These are phyloP conservation scores for Apis cerana DNA, from an alignment of 1,140 invertebrate species.

Conservation along the genomic window DNA sequence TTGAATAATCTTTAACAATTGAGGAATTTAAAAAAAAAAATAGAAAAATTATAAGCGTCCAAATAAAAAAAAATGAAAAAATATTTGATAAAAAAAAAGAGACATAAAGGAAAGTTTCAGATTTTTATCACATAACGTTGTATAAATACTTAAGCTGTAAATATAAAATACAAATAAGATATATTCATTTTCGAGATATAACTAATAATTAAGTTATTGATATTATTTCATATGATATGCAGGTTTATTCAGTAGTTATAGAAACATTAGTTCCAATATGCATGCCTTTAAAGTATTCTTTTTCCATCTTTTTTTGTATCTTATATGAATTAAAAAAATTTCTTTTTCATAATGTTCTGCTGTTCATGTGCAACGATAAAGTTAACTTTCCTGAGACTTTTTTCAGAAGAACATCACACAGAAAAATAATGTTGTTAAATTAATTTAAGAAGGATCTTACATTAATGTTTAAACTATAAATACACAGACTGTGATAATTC, in stretches of 20 bases:
- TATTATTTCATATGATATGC: slow-evolving; percentile 45
- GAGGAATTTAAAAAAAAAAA: neutral
- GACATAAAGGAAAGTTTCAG: slow-evolving; percentile 21
- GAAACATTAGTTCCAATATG: slow-evolving; percentile 22
- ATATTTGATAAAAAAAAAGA: neutral
- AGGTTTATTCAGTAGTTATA: slow-evolving; percentile 48
- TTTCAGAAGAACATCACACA: slow-evolving; percentile 40
- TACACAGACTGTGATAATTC: slow-evolving; percentile 82
- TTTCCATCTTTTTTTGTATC: neutral
- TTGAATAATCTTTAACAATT: neutral
- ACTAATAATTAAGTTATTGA: slow-evolving; percentile 45
- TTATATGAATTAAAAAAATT: slow-evolving; percentile 7
- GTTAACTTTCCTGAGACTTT: slow-evolving; percentile 14
- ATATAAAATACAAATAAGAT: slow-evolving; percentile 47
- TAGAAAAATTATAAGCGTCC: slow-evolving; percentile 11
- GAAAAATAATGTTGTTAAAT: slow-evolving; percentile 30
- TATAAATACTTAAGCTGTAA: slow-evolving; percentile 62
- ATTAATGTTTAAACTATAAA: slow-evolving; percentile 78
- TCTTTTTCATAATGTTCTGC: slow-evolving; percentile 38
- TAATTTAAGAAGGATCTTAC: slow-evolving; percentile 55
- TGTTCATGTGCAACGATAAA: slow-evolving; percentile 44
- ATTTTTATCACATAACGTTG: slow-evolving; percentile 58
- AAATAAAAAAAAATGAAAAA: slow-evolving; percentile 3
- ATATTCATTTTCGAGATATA: slow-evolving; percentile 42
- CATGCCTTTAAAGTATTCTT: slow-evolving; percentile 52